These are phyloP conservation scores for Mohoua ochrocephala DNA, from an alignment of 2,113 vertebrate genomes.

Conservation along the genomic window DNA sequence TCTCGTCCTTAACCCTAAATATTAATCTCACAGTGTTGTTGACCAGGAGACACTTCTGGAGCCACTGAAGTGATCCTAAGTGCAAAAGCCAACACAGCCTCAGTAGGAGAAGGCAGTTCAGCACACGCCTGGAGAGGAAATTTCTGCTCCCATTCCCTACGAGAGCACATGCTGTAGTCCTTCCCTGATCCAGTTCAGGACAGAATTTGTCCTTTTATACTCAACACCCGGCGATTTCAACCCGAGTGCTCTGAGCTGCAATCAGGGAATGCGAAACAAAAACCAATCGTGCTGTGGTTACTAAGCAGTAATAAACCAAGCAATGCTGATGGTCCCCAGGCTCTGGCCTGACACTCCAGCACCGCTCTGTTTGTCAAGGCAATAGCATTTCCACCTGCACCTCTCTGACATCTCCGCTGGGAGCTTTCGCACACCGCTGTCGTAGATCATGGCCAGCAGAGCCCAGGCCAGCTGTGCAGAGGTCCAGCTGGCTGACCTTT, in stretches of 20 bases:
- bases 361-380: background rate
- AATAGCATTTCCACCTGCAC: constrained; percentile 54
- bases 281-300: background rate
- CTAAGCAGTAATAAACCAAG: background rate
- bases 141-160: background rate
- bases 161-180: background rate
- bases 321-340: background rate
- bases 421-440: background rate
- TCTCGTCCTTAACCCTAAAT: background rate
- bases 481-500: constrained; percentile 38
- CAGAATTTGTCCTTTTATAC: background rate
- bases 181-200: background rate
- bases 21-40: background rate
- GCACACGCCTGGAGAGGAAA: background rate
- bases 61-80: background rate
- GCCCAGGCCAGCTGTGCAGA: constrained; percentile 18
- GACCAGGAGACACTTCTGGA: background rate
- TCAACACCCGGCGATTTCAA: accelerated
- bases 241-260: background rate
- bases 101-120: background rate
- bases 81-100: background rate
- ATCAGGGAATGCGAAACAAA: accelerated
- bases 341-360: background rate
- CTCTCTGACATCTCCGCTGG: background rate
- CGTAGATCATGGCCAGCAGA: background rate